Evolutionary conservation across 2,113 vertebrate genomes (phyloP).

Genomic region (Monopterus albus): DNA sequence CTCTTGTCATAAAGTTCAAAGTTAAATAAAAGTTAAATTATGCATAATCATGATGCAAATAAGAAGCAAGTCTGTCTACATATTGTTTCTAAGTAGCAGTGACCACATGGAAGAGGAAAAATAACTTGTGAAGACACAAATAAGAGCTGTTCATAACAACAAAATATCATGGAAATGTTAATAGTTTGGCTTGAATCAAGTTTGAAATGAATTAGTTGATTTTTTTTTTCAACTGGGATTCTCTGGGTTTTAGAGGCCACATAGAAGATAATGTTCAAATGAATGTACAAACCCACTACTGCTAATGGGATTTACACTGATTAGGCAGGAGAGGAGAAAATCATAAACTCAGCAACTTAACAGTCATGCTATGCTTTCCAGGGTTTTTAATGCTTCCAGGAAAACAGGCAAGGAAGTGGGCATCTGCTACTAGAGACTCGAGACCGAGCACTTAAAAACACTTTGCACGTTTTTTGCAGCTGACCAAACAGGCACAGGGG

Average conservation of each 20-base stretch:
- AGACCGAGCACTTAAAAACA: slow-evolving; percentile 30
- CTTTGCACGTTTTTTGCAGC: slow-evolving; percentile 36
- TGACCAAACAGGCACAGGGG: slow-evolving; percentile 26
- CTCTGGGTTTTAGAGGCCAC: slow-evolving; percentile 30
- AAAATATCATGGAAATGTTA: slow-evolving; percentile 14
- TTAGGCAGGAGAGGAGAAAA: slow-evolving; percentile 38
- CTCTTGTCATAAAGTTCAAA: not conserved
- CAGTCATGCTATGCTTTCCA: not conserved
- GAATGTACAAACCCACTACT: slow-evolving; percentile 5
- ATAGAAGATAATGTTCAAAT: slow-evolving; percentile 14
- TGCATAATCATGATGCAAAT: slow-evolving; percentile 35
- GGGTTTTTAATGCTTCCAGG: not conserved
- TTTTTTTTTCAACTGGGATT: not conserved
- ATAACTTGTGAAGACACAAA: slow-evolving; percentile 1
- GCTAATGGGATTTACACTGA: slow-evolving; percentile 37
- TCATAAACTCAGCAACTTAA: slow-evolving; percentile 31
- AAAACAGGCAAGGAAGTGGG: slow-evolving; percentile 10
- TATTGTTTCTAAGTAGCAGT: not conserved
- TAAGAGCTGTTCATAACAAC: not conserved
- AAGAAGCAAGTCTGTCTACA: not conserved
- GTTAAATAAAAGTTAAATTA: slow-evolving; percentile 26
- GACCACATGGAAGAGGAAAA: not conserved
- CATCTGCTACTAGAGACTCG: slow-evolving; percentile 14
- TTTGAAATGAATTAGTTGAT: not conserved
- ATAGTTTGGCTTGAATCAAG: not conserved